Evolutionary conservation across 2,797 vertebrate genomes (phyloP), one percentile per base, ranked within the genome.

Genomic region (Lepus townsendii): DNA sequence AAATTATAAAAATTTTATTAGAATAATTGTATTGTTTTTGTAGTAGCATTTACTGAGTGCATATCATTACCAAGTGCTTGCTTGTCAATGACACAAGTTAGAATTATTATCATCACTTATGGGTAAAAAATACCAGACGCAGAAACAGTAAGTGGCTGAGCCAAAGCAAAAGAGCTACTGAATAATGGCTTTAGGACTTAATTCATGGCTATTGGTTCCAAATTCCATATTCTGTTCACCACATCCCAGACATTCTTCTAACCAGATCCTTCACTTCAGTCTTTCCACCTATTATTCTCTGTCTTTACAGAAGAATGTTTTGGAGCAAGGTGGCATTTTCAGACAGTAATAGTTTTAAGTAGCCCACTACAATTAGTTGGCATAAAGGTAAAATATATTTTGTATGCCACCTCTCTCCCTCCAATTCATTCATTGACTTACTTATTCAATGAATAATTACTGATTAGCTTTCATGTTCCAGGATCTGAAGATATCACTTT

Each of bases 1-100:
- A 93, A 91, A 80, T 19, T 42, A 26, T 19, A 91, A 62, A 91
- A 47, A 71, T 82, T 83, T 24, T 87, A 82, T 57, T 91, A 47
- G 14, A 80, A 30, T 89, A 38, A 14, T 82, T 77, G 1, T 85
- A 47, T 90, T 82, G 11, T 4, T 65, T 79, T 88, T 90, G 62
- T 66, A 73, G 42, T 65, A 71, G 10, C 60, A 94, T 71, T 50
- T 26, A 30, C 47, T 79, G 42, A 88, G 7, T 66, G 9, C 2
- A 88, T 10, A 35, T 35, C 63, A 19, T 73, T 79, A 16, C 24
- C 71, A 88, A 75, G 20, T 35, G 13, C 9, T 86, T 84, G 19
- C 35, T 27, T 78, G 69, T 47, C 50, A 77, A 10, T 60, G 20
- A 82, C 14, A 73, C 4, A 38, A 79, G 38, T 96, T 90, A 93